A percentile compares a stretch with the other conserved stretches of the same genome.
These are phyloP conservation scores for Drosophila ohnishii DNA, from an alignment of 1,140 invertebrate species.

Conservation along the genomic window DNA sequence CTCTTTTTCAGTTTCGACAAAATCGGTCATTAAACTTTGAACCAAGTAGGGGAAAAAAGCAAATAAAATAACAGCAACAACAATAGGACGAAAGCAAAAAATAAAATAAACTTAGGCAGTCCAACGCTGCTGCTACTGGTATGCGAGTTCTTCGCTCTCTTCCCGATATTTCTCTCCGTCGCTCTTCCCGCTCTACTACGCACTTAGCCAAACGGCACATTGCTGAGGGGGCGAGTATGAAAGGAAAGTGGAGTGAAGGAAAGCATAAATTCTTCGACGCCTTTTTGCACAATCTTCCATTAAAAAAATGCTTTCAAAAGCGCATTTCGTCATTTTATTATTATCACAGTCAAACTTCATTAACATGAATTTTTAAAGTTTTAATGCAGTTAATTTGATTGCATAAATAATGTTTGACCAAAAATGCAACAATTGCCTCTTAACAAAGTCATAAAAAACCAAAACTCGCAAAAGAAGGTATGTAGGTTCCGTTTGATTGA, in stretches of 20 bases:
- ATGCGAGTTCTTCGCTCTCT: slow-evolving; percentile 55
- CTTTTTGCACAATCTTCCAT: slow-evolving; percentile 49
- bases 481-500: too few relatives aligned
- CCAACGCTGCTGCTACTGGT: slow-evolving; percentile 4
- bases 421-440: too few relatives aligned
- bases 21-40: slow-evolving; percentile 81
- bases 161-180: slow-evolving; percentile 3
- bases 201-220: slow-evolving; percentile 26
- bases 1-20: slow-evolving; percentile 46
- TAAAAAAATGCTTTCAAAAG: slow-evolving; percentile 66
- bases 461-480: too few relatives aligned
- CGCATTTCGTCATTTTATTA: slow-evolving; percentile 25
- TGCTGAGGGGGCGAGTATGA: not conserved
- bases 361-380: not conserved
- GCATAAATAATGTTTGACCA: too few relatives aligned
- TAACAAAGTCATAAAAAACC: too few relatives aligned
- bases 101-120: slow-evolving; percentile 50
- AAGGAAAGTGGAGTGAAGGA: slow-evolving; percentile 12
- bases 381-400: not conserved
- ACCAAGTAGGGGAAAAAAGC: slow-evolving; percentile 43
- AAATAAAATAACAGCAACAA: slow-evolving; percentile 14
- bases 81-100: slow-evolving; percentile 5
- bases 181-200: slow-evolving; percentile 35
- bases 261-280: slow-evolving; percentile 47
- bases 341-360: slow-evolving; percentile 20